Conservation (phyloP, 2,888 invertebrate genomes). For the Ditula angustiorana region DNA sequence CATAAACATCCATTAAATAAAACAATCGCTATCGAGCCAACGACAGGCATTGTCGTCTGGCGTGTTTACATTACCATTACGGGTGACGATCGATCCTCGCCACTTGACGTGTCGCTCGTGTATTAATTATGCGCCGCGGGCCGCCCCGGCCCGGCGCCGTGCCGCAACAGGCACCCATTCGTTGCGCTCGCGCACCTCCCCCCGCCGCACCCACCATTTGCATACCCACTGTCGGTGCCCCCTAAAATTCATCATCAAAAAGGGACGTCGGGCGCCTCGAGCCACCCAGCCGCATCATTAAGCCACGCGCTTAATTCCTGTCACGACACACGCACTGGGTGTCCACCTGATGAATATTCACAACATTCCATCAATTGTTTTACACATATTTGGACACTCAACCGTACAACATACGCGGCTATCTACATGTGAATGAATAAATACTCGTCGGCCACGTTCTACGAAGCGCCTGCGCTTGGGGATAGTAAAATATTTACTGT, state of each 20-base stretch:
- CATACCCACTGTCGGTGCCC: constrained; percentile 73
- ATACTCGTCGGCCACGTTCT: constrained; percentile 66
- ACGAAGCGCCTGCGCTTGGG: constrained; percentile 68
- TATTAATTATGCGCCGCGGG: constrained; percentile 81
- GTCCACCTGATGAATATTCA: constrained; percentile 84
- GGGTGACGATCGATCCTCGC: constrained; percentile 80
- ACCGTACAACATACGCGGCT: constrained; percentile 62
- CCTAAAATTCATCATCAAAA: constrained; percentile 76
- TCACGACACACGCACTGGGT: constrained; percentile 82
- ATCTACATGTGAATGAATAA: constrained; percentile 80
- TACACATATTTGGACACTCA: constrained; percentile 82
- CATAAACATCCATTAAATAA: constrained; percentile 66
- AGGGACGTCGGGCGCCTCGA: constrained; percentile 72
- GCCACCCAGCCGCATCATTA: constrained; percentile 79
- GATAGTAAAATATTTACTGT: constrained; percentile 82
- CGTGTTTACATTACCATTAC: constrained; percentile 80
- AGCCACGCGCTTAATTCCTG: constrained; percentile 78
- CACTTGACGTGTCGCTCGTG: constrained; percentile 75
- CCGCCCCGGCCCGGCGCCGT: constrained; percentile 67
- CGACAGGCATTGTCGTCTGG: constrained; percentile 69
- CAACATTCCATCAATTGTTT: constrained; percentile 81
- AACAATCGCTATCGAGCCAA: constrained; percentile 63
- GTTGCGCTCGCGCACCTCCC: constrained; percentile 76
- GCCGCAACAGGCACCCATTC: constrained; percentile 75
- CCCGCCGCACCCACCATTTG: constrained; percentile 80